A percentile compares a stretch with the other conserved stretches of the same genome.
Evolutionary conservation across 2,113 vertebrate genomes (phyloP).

Genomic region (Pleuronectes platessa): DNA sequence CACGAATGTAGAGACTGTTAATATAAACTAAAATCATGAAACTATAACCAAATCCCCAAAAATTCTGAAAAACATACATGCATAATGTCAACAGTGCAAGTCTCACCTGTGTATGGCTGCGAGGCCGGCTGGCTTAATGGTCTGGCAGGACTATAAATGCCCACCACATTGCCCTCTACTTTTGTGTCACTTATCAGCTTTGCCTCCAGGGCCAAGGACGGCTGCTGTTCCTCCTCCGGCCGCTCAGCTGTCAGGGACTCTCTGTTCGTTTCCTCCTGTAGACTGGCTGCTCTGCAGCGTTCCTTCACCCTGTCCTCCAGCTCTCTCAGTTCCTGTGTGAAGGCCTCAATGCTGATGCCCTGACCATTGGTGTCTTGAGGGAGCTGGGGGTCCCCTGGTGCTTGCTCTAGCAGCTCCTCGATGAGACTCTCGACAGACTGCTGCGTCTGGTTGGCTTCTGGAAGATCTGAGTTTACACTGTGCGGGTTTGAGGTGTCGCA

Average conservation of each 20-base stretch:
- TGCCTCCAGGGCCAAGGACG: constrained; percentile 50
- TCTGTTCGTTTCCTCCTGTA: constrained; percentile 43
- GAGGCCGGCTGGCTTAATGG: constrained; percentile 80
- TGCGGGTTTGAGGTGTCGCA: constrained; percentile 31
- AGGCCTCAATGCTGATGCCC: constrained; percentile 88
- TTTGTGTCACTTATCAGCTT: constrained; percentile 42
- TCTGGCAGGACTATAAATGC: constrained; percentile 82
- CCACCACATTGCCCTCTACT: constrained; percentile 71
- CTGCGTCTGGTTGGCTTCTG: constrained; percentile 45
- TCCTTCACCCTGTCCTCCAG: constrained; percentile 87
- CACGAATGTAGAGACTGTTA: too few relatives aligned
- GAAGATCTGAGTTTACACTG: constrained; percentile 31
- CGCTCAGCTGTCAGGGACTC: constrained; percentile 36
- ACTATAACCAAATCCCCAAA: too few relatives aligned
- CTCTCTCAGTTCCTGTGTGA: constrained; percentile 89
- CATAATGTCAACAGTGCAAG: background rate
- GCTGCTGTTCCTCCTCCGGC: constrained; percentile 78
- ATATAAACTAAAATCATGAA: too few relatives aligned
- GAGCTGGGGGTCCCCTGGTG: constrained; percentile 65
- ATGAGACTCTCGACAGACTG: constrained; percentile 86
- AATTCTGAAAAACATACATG: too few relatives aligned
- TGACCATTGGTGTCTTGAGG: constrained; percentile 74
- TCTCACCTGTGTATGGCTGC: constrained; percentile 94
- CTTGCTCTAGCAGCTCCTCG: constrained; percentile 85
- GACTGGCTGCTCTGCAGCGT: constrained; percentile 28